These are phyloP conservation scores for Leucoptera coffeella DNA, from an alignment of 2,888 invertebrate genomes.

Conservation along the genomic window DNA sequence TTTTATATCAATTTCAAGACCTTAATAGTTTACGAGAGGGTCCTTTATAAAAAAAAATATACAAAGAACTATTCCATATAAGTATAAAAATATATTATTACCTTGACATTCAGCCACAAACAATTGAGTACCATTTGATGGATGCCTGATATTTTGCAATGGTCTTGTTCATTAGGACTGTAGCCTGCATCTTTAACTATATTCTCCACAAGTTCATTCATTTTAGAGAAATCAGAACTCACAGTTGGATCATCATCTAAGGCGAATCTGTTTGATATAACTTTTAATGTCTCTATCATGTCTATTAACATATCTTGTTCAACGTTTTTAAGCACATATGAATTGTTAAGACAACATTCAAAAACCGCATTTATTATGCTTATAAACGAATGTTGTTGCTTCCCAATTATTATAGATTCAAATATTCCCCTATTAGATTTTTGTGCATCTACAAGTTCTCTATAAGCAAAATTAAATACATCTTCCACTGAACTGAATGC, in stretches of 20 bases:
- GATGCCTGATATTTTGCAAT: constrained; percentile 46
- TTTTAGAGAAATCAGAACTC: constrained; percentile 70
- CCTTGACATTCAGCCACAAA: constrained; percentile 75
- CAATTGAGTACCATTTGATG: constrained; percentile 67
- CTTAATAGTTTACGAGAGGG: no score
- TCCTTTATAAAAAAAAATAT: no score
- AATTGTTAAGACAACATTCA: constrained; percentile 15
- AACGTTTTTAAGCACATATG: constrained; percentile 13
- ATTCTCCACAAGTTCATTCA: constrained; percentile 63
- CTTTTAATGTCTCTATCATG: constrained; percentile 18
- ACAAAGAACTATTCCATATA: no score
- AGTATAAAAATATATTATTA: constrained; percentile 16
- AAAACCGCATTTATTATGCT: constrained; percentile 22
- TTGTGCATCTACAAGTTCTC: constrained; percentile 17
- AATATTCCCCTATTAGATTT: constrained; percentile 31
- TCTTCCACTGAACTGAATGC: constrained; percentile 18
- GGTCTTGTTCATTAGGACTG: constrained; percentile 17
- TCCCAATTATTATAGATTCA: constrained; percentile 34
- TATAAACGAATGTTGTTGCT: constrained; percentile 46
- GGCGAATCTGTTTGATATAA: constrained; percentile 27
- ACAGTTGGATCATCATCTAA: constrained; percentile 21
- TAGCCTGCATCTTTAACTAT: constrained; percentile 42
- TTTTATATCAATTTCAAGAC: no score
- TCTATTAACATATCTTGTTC: constrained; percentile 10
- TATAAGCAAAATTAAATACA: constrained; percentile 22